Conservation (phyloP, 2,113 vertebrate genomes). For the Coptodon bakossiorum region DNA sequence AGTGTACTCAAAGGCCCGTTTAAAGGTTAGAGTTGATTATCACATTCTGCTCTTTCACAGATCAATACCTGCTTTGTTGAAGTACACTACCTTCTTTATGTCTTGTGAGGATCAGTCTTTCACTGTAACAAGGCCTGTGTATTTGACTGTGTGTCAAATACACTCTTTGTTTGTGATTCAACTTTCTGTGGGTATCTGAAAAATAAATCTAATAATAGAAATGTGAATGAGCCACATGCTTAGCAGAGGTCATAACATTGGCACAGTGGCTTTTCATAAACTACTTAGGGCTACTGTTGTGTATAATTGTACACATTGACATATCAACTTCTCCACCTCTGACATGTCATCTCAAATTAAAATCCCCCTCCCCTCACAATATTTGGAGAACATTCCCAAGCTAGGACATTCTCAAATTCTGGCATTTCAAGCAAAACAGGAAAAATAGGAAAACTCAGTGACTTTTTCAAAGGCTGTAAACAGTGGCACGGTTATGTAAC, state of each 20-base stretch:
- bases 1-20: constrained; percentile 18
- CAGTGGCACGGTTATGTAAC: neutral
- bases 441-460: neutral
- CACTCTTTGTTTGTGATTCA: neutral
- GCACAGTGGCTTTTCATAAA: neutral
- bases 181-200: neutral
- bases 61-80: constrained; percentile 53
- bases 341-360: neutral
- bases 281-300: neutral
- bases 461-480: neutral
- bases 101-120: constrained; percentile 9
- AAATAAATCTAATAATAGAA: neutral
- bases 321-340: neutral
- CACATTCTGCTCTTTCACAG: constrained; percentile 37
- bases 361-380: neutral
- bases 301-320: neutral
- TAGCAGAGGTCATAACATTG: neutral
- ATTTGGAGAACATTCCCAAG: neutral
- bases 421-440: neutral
- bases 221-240: neutral
- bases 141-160: neutral
- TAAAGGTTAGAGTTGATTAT: constrained; percentile 57
- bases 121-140: constrained; percentile 10
- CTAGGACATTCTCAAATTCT: neutral
- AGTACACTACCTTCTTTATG: constrained; percentile 23